These are phyloP conservation scores for Agriotes lineatus DNA, from an alignment of 2,888 invertebrate species.

Conservation along the genomic window DNA sequence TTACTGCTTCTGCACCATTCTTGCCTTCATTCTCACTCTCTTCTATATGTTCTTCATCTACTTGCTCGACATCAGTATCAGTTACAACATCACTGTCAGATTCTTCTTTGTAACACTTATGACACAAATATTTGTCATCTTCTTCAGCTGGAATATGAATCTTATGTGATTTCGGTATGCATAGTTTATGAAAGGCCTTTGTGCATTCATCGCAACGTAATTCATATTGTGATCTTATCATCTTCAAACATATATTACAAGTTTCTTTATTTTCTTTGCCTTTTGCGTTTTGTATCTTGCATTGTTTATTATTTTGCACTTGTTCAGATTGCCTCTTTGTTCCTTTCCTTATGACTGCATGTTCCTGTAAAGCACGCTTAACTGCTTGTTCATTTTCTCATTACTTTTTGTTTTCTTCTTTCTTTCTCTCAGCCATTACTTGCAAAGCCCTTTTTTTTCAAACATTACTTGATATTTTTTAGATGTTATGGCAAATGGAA, in stretches of 20 bases:
- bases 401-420: background rate
- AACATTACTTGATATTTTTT: too few species aligned
- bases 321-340: background rate
- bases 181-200: background rate
- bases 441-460: too few species aligned
- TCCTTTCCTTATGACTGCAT: background rate
- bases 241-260: background rate
- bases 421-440: too few species aligned
- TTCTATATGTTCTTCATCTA: background rate
- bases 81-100: background rate
- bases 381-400: background rate
- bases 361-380: background rate
- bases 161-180: background rate
- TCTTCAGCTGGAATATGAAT: background rate
- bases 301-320: background rate
- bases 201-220: background rate
- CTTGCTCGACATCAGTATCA: background rate
- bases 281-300: background rate
- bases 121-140: background rate
- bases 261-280: background rate
- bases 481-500: too few species aligned
- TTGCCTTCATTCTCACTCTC: background rate
- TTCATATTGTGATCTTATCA: constrained; percentile 2
- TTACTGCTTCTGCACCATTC: background rate
- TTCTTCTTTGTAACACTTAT: too few species aligned